Percentiles rank a stretch among this genome's conserved stretches.
phyloP scores from a whole-genome alignment of 2,888 invertebrate genomes.

The Agrotis ipsilon region DNA sequence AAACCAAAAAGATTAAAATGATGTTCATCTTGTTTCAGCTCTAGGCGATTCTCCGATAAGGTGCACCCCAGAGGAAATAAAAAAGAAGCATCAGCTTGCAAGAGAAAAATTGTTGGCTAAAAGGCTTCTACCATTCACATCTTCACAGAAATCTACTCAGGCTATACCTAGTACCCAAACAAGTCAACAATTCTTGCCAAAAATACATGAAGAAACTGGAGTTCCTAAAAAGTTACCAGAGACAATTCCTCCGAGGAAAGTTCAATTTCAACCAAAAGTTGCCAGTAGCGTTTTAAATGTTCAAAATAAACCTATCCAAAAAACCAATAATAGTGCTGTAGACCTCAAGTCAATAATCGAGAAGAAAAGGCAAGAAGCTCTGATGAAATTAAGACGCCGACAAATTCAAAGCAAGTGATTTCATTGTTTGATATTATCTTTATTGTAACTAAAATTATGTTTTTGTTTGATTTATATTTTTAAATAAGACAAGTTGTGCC shows the following conservation, averaged over 20 bases:
- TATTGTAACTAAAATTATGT: constrained; percentile 58
- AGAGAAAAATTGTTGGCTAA: constrained; percentile 91
- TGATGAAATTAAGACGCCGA: constrained; percentile 84
- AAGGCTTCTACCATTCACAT: constrained; percentile 83
- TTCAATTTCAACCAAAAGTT: constrained; percentile 77
- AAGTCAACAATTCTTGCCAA: constrained; percentile 33
- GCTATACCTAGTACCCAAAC: constrained; percentile 48
- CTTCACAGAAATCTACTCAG: constrained; percentile 71
- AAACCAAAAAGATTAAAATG: background rate
- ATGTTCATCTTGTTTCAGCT: constrained; percentile 60
- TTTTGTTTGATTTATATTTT: constrained; percentile 46
- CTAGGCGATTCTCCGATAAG: constrained; percentile 83
- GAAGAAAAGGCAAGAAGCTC: constrained; percentile 87
- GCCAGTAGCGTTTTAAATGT: constrained; percentile 62
- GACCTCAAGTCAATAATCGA: constrained; percentile 84
- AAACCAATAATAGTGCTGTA: constrained; percentile 53
- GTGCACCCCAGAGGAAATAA: constrained; percentile 92
- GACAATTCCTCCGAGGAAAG: constrained; percentile 32
- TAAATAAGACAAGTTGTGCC: constrained; percentile 34
- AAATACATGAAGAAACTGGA: constrained; percentile 42
- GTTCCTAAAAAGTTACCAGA: constrained; percentile 40
- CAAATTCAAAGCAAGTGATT: constrained; percentile 74
- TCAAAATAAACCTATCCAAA: constrained; percentile 54
- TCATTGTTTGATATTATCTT: constrained; percentile 50
- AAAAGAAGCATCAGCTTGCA: constrained; percentile 91